These are phyloP conservation scores for Pyrrhosoma nymphula DNA, from an alignment of 2,888 invertebrate genomes.

Conservation along the genomic window DNA sequence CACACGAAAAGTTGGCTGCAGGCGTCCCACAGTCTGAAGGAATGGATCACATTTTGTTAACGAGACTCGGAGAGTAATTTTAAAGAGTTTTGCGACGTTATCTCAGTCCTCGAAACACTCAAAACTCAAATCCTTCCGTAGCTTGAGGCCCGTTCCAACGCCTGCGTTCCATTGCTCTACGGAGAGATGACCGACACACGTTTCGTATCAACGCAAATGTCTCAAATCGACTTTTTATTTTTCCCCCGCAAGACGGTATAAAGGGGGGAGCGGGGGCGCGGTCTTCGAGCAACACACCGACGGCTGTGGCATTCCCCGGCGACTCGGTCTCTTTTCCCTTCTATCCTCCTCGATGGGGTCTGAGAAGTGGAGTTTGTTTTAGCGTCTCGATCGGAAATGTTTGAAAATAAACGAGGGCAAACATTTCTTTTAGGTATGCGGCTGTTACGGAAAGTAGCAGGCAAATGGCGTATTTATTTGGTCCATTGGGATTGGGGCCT, in stretches of 20 bases:
- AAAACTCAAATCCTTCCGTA: too few species aligned
- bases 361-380: constrained; percentile 58
- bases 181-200: neutral
- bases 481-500: constrained; percentile 28
- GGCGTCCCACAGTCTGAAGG: too few species aligned
- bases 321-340: constrained; percentile 11
- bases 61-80: too few species aligned
- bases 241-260: neutral
- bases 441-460: constrained; percentile 43
- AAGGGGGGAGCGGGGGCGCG: too few species aligned
- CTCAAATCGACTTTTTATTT: neutral
- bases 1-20: too few species aligned
- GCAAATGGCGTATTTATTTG: constrained; percentile 59
- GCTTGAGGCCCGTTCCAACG: neutral
- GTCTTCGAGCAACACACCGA: neutral
- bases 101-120: too few species aligned
- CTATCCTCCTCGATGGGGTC: neutral
- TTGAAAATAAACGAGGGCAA: constrained; percentile 56
- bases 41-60: too few species aligned
- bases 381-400: constrained; percentile 52
- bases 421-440: constrained; percentile 48
- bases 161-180: neutral
- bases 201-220: neutral
- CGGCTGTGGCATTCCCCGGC: neutral
- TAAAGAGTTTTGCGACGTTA: too few species aligned